These are phyloP conservation scores for Nesometra sesokonis DNA, from an alignment of 35 echinoderm and acorn worm genomes.

Conservation along the genomic window DNA sequence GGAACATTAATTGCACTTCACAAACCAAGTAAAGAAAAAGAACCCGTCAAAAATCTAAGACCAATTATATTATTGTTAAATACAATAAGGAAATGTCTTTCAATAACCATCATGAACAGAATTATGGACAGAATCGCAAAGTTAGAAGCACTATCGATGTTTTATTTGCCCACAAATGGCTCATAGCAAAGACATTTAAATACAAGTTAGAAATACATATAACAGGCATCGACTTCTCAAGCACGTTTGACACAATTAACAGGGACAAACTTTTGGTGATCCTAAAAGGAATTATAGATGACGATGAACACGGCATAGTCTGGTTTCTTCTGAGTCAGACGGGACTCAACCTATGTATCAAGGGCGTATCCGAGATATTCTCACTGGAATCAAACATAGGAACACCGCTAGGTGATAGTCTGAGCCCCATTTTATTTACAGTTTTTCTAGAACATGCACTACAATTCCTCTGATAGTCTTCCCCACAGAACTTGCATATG, in stretches of 20 bases:
- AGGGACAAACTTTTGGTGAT: not conserved
- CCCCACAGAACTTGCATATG: too few relatives aligned
- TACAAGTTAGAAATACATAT: not conserved
- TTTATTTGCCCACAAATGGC: not conserved
- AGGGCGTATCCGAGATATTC: not conserved
- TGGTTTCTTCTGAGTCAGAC: not conserved
- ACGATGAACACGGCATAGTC: not conserved
- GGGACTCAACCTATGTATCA: not conserved
- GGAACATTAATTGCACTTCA: too few relatives aligned
- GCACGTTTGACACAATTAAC: not conserved
- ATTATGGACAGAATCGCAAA: too few relatives aligned
- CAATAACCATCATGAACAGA: too few relatives aligned
- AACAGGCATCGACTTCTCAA: not conserved
- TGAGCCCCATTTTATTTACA: not conserved
- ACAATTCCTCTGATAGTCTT: too few relatives aligned
- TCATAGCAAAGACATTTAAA: not conserved
- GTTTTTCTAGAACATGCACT: not conserved
- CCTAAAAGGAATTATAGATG: not conserved
- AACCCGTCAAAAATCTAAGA: too few relatives aligned
- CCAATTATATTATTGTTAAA: too few relatives aligned
- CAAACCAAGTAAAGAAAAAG: too few relatives aligned
- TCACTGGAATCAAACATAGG: not conserved
- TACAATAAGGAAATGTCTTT: too few relatives aligned
- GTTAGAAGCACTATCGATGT: too few relatives aligned
- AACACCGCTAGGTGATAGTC: not conserved